phyloP scores from a whole-genome alignment of 92 coral and sea anemone genomes.

The Desmophyllum pertusum region DNA sequence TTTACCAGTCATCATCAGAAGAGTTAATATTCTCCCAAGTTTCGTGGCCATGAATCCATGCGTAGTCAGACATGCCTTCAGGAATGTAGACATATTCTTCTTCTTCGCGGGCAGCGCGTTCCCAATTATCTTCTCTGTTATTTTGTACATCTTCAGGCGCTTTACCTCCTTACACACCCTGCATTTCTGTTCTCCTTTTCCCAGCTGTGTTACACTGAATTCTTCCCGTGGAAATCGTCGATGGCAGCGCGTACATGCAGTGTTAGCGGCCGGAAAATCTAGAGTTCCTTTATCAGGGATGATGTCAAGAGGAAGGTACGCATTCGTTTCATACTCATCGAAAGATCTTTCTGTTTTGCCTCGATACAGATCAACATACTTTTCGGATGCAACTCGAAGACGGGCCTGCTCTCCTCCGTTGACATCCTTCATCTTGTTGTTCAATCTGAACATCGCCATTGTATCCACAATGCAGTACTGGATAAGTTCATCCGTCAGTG shows the following conservation, averaged over 20 bases:
- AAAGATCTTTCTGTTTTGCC: constrained; percentile 55
- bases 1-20: not conserved
- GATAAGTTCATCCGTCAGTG: constrained; percentile 56
- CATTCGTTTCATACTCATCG: constrained; percentile 74
- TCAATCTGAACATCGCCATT: constrained; percentile 63
- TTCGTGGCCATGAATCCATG: constrained; percentile 8
- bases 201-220: constrained; percentile 68
- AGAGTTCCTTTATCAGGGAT: constrained; percentile 82
- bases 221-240: constrained; percentile 70
- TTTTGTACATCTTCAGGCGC: constrained; percentile 58
- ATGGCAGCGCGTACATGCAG: constrained; percentile 67
- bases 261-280: constrained; percentile 58
- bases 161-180: constrained; percentile 87
- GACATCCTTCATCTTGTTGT: constrained; percentile 69
- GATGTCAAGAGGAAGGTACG: constrained; percentile 76
- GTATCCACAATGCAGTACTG: constrained; percentile 79
- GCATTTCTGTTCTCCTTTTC: constrained; percentile 77
- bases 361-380: constrained; percentile 75
- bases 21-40: constrained; percentile 5
- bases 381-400: constrained; percentile 74
- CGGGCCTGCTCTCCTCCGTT: constrained; percentile 65
- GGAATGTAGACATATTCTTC: not conserved
- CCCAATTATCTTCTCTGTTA: constrained; percentile 64
- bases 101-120: constrained; percentile 22
- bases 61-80: constrained; percentile 24